These are phyloP conservation scores for Strigamia maritima DNA, from an alignment of 2,888 invertebrate genomes.

Conservation along the genomic window DNA sequence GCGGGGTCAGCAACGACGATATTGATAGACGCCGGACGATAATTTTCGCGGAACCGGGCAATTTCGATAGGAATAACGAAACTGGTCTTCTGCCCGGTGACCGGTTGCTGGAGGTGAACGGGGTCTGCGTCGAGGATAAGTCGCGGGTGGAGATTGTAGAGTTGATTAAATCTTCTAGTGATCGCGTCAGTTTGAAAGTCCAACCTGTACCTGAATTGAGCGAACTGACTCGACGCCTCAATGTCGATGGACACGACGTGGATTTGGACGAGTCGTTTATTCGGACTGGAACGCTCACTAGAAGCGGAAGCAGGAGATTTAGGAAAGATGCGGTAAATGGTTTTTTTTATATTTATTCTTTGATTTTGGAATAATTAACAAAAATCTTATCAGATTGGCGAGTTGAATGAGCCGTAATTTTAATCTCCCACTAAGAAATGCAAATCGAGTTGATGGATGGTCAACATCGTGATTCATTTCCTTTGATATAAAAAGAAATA, in stretches of 20 bases:
- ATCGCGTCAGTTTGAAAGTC: constrained; percentile 81
- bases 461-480: not conserved
- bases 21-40: constrained; percentile 65
- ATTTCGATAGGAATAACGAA: constrained; percentile 65
- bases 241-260: constrained; percentile 65
- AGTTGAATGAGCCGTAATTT: not conserved
- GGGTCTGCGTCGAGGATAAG: constrained; percentile 75
- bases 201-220: constrained; percentile 90
- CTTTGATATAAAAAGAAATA: not conserved
- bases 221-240: constrained; percentile 76
- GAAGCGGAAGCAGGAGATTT: constrained; percentile 63
- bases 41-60: constrained; percentile 86
- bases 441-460: not conserved
- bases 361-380: not conserved
- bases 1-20: constrained; percentile 44
- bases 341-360: not conserved
- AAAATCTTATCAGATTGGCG: not conserved
- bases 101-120: constrained; percentile 85
- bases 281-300: constrained; percentile 71
- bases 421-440: too few species aligned
- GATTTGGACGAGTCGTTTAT: constrained; percentile 66
- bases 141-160: constrained; percentile 89
- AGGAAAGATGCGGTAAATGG: constrained; percentile 41
- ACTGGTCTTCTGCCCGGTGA: constrained; percentile 93
- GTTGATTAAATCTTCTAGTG: constrained; percentile 80